Evolutionary conservation across 1,140 invertebrate species (phyloP), one percentile per base, ranked within the genome.

Genomic region (Thaumetopoea pityocampa): DNA sequence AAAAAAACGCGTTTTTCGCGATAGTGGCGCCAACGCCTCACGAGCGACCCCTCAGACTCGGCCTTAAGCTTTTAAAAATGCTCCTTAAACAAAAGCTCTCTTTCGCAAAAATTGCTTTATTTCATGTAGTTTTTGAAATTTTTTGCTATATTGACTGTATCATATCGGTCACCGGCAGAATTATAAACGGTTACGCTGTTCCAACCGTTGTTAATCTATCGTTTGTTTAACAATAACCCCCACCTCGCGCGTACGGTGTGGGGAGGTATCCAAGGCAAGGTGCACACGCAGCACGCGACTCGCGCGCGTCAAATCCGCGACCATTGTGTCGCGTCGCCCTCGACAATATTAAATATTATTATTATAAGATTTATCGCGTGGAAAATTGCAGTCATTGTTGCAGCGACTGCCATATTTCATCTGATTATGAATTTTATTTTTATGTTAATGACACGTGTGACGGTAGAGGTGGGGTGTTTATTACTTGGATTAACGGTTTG

Each of bases 321-420:
- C 57, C 46, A 61, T 57, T 61, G 51, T 71, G 40, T 35, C 38
- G 36, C 19, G 33, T 51, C 65, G 44, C 46, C 57, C 55, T 56
- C 45, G 43, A 47, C 49, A 44, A 42, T 53, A 49, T 60, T 54
- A 72, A 72, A 65, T 78, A 74, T 74, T 78, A 76, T 79, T 76
- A 76, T 79, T 72, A 62, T 22, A 45, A 62, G 67, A 79, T 79
- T 71, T 79, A 79, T 79, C 67, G 70, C 71, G 61, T 61, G 68
- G 71, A 78, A 78, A 78, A 78, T 78, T 78, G 67, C 60, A 78
- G 55, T 65, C 58, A 76, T 78, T 78, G 74, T 79, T 49, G 52
- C 48, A 51, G 46, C 44, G 54, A 61, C 67, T 43, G 45, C 51
- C 26, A 70, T 70, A 70, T 67, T 64, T 66, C 62, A 68, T 67